Conservation (phyloP, 2,888 invertebrate species). For the Tenthredo amoena region DNA sequence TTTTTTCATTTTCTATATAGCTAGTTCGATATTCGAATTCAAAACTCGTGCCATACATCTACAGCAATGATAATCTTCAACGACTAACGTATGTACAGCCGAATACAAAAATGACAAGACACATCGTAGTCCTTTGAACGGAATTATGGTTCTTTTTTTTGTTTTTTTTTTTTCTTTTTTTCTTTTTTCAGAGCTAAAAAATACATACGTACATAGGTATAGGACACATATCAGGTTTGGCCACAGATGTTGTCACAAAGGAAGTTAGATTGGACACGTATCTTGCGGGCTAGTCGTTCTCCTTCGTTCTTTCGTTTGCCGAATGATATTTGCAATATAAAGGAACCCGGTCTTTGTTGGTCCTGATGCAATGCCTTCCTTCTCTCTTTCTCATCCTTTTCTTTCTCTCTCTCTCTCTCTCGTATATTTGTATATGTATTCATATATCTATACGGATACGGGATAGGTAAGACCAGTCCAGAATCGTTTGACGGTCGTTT, state of each 20-base stretch:
- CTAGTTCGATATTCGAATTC: neutral
- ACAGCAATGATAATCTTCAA: neutral
- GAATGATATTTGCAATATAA: slow-evolving; percentile 58
- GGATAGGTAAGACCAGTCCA: slow-evolving; percentile 6
- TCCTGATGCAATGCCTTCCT: neutral
- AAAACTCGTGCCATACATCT: neutral
- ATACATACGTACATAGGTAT: neutral
- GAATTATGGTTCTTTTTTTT: neutral
- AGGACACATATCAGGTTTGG: slow-evolving; percentile 25
- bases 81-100: neutral
- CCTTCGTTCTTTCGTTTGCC: slow-evolving; percentile 47
- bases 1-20: neutral
- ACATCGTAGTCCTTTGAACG: neutral
- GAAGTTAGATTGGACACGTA: slow-evolving; percentile 63
- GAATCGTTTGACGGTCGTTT: slow-evolving; percentile 13
- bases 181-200: neutral
- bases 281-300: slow-evolving; percentile 57
- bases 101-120: neutral
- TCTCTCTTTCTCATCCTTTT: slow-evolving; percentile 12
- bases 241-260: slow-evolving; percentile 58
- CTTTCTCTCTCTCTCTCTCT: neutral
- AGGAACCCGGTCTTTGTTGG: slow-evolving; percentile 45
- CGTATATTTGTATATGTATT: neutral
- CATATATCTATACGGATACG: neutral
- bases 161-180: neutral